Percentiles rank a stretch among this genome's conserved stretches.
phyloP scores from a whole-genome alignment of 2,888 invertebrate species.

The Coenonympha arcania region DNA sequence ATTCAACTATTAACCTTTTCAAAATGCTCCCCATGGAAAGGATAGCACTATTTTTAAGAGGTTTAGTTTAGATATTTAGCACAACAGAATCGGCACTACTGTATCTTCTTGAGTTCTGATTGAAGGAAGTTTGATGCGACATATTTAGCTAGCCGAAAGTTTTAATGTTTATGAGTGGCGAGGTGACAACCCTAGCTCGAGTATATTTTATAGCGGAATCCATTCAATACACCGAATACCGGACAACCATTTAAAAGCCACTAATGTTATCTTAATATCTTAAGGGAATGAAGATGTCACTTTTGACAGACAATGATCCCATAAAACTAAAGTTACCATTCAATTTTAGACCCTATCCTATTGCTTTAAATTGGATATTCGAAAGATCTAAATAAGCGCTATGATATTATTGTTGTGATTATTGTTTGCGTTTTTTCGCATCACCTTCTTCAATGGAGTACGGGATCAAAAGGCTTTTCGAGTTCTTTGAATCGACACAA shows the following conservation, averaged over 20 bases:
- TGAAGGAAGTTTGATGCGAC: too few relatives aligned
- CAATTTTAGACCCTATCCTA: slow-evolving; percentile 21
- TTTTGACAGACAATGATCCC: slow-evolving; percentile 35
- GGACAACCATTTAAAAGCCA: slow-evolving; percentile 70
- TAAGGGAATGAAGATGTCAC: slow-evolving; percentile 54
- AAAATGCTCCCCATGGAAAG: too few relatives aligned
- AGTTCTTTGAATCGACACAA: slow-evolving; percentile 38
- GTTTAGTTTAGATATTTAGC: too few relatives aligned
- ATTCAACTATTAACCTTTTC: too few relatives aligned
- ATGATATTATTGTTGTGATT: slow-evolving; percentile 51
- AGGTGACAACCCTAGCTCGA: slow-evolving; percentile 1
- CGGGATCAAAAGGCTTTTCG: slow-evolving; percentile 52
- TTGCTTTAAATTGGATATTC: slow-evolving; percentile 11
- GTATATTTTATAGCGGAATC: slow-evolving; percentile 35
- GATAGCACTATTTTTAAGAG: too few relatives aligned
- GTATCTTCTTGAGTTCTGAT: too few relatives aligned
- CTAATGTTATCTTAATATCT: slow-evolving; percentile 72
- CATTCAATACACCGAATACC: slow-evolving; percentile 45
- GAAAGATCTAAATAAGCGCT: slow-evolving; percentile 19
- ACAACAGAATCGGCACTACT: too few relatives aligned
- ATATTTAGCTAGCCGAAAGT: too few relatives aligned
- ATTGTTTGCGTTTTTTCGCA: slow-evolving; percentile 44
- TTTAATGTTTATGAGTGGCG: too few relatives aligned
- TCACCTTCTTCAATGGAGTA: slow-evolving; percentile 38
- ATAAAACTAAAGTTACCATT: slow-evolving; percentile 2